These are phyloP conservation scores for Erebia aethiops DNA, from an alignment of 2,888 invertebrate species.

Conservation along the genomic window DNA sequence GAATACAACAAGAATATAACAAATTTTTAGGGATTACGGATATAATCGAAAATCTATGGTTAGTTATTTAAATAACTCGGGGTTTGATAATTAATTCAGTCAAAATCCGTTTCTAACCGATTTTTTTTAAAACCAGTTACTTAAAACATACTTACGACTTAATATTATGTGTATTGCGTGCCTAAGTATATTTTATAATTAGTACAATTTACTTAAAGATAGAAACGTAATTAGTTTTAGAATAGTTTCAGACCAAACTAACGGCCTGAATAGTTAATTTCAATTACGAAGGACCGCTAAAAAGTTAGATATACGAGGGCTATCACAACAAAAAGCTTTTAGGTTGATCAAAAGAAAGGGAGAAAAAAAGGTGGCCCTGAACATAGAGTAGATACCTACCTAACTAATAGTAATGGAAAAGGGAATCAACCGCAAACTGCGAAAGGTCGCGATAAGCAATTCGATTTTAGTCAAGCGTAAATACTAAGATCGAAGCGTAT, in stretches of 20 bases:
- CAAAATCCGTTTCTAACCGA: too few species aligned
- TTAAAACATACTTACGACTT: too few species aligned
- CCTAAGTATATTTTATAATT: neutral
- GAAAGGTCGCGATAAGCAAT: conserved; percentile 28
- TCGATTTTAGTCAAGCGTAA: conserved; percentile 27
- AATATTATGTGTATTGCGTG: too few species aligned
- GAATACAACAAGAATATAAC: too few species aligned
- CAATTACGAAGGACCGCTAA: conserved; percentile 10
- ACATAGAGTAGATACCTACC: conserved; percentile 11
- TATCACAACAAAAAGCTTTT: conserved; percentile 29
- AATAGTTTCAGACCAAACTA: conserved; percentile 16
- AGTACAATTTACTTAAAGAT: neutral
- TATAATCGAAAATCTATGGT: too few species aligned
- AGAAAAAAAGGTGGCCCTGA: conserved; percentile 25
- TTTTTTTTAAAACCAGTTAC: neutral
- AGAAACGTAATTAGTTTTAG: conserved; percentile 13
- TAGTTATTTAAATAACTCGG: too few species aligned
- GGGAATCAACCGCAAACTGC: conserved; percentile 28
- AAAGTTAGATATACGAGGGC: conserved; percentile 15
- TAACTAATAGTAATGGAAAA: conserved; percentile 31
- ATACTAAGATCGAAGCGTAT: neutral
- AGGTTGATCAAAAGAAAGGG: conserved; percentile 22
- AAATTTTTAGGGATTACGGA: too few species aligned
- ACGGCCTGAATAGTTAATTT: conserved; percentile 21
- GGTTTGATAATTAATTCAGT: too few species aligned